Evolutionary conservation across 2,797 vertebrate species (phyloP), one percentile per base, ranked within the genome.

Genomic region (Anomalospiza imberbis): DNA sequence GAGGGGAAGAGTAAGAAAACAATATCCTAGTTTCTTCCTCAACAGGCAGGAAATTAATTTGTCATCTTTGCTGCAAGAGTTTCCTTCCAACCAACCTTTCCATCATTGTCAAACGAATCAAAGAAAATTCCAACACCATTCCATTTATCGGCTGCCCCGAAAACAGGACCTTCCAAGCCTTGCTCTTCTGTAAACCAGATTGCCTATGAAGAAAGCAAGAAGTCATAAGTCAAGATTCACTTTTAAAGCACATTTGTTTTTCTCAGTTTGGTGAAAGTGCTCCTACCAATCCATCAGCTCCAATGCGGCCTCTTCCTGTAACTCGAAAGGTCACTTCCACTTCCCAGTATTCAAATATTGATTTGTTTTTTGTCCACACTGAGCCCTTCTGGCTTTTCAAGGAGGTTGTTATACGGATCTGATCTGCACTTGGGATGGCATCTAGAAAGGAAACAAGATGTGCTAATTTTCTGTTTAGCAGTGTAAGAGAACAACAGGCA

Each of bases 61-160:
- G 20, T 40, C 48, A 22, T 31, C 13, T 71, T 65, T 70, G 13
- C n/a, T 32, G 61, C 15, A 61, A 77, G 45, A 55, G 13, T 77
- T 77, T 65, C 45, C 32, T 81, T 77, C 61, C 55, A 42, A 97
- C 97, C 79, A 90, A 99, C 99, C 99, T 99, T 99, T 89, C 98
- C 99, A 88, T 99, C 99, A 17, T 99, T 99, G 98, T 99, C 99
- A 95, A 99, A 99, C 18, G 99, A 99, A 97, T 99, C 99, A 88
- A 99, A 99, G 98, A 99, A 99, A 95, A 99, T 94, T 60, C 99
- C 99, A 48, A 99, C 92, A 40, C 99, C 99, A 0, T 99, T 99
- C 99, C 99, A 99, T 67, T 96, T 92, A 96, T 99, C 99, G 16
- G 99, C 97, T 17, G 99, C 98, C 17, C 99, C 99, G 5, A 99